Evolutionary conservation across 1,140 invertebrate genomes (phyloP).

Genomic region (Hestina assimilis): DNA sequence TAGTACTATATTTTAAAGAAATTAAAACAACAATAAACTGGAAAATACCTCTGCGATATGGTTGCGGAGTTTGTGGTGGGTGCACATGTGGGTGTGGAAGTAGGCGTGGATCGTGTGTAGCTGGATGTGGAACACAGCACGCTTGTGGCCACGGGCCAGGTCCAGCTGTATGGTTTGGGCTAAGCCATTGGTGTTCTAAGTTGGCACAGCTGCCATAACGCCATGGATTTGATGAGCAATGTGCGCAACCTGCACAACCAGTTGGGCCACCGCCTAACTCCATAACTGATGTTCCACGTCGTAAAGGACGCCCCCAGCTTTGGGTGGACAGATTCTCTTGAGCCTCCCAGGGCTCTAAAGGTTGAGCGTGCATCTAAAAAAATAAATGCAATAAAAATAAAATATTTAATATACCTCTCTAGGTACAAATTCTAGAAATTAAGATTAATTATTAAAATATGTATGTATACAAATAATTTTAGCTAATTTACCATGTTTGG

Average conservation of each 20-base stretch:
- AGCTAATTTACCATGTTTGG: constrained; percentile 41
- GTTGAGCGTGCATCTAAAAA: constrained; percentile 25
- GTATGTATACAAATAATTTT: neutral
- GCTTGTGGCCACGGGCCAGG: constrained; percentile 57
- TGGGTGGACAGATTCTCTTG: constrained; percentile 36
- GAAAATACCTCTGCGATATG: constrained; percentile 58
- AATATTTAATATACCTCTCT: neutral
- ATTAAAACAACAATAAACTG: neutral
- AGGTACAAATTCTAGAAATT: too few species aligned
- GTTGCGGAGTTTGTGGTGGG: constrained; percentile 73
- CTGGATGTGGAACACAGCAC: constrained; percentile 67
- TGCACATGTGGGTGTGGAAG: constrained; percentile 64
- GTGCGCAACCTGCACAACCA: constrained; percentile 78
- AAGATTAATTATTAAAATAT: too few species aligned
- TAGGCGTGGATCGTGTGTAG: constrained; percentile 40
- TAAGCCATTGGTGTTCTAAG: constrained; percentile 78
- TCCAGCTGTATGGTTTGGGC: constrained; percentile 31
- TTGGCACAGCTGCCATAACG: constrained; percentile 84
- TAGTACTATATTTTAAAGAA: neutral
- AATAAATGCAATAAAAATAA: neutral
- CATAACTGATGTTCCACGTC: constrained; percentile 61
- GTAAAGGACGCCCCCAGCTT: constrained; percentile 52
- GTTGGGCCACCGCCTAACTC: constrained; percentile 76
- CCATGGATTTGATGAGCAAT: constrained; percentile 66
- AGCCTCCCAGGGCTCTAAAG: constrained; percentile 45